Conservation (phyloP, 2,113 vertebrate species). For the Cyphomyrus plagiostoma region DNA sequence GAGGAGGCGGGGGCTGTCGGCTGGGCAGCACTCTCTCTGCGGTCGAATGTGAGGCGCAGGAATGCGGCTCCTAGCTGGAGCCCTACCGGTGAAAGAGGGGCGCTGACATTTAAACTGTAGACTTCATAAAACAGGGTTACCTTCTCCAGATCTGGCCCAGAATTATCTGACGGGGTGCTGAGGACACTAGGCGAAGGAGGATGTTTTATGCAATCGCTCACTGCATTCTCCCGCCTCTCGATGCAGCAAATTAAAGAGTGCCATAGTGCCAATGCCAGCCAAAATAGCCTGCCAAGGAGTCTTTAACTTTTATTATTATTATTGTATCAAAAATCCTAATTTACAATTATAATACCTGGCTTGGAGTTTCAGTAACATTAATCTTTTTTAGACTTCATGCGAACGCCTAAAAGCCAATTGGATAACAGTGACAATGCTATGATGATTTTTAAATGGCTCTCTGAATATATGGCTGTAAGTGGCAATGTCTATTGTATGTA, state of each 20-base stretch:
- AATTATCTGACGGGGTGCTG: slow-evolving; percentile 23
- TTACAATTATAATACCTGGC: background rate
- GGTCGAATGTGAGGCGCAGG: background rate
- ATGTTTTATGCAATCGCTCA: background rate
- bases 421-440: background rate
- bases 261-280: background rate
- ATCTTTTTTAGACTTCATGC: background rate
- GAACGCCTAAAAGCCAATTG: background rate
- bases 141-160: slow-evolving; percentile 19
- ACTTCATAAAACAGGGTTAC: slow-evolving; percentile 33
- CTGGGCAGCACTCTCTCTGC: too few species aligned
- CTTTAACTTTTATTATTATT: background rate
- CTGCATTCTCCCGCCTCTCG: background rate
- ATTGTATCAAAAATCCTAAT: background rate
- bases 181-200: slow-evolving; percentile 36
- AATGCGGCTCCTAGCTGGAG: slow-evolving; percentile 24
- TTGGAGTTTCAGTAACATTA: background rate
- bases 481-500: background rate
- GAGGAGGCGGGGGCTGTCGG: background rate
- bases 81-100: slow-evolving; percentile 16
- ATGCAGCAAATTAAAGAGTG: background rate
- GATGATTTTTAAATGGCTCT: background rate
- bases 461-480: background rate
- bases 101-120: slow-evolving; percentile 39
- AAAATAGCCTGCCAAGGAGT: background rate